Evolutionary conservation across 2,797 vertebrate genomes (phyloP), one percentile per base, ranked within the genome.

Genomic region (Sebastes cheni): DNA sequence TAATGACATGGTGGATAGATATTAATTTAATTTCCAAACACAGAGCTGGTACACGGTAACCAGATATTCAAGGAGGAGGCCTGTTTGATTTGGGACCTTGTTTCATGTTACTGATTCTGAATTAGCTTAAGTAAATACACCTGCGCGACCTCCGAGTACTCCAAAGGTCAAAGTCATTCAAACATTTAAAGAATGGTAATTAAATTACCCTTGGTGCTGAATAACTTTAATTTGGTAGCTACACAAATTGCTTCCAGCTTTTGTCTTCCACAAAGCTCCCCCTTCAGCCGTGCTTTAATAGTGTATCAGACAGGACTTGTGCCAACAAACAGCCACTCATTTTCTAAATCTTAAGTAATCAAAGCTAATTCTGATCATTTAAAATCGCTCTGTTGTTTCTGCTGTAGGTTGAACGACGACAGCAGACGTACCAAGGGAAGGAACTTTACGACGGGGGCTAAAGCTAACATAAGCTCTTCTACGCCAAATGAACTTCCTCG

Each of bases 171-270:
- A 96, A 96, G 96, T 96, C 95, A 96, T 96, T 96, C 95, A 96
- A 96, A 96, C 95, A 96, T 96, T 96, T 96, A 95, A 96, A 96
- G 95, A 96, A 95, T 95, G 94, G 95, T 96, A 96, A 96, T 96
- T 96, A 96, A 96, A 96, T 95, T 95, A 96, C 94, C 93, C 93
- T 94, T 93, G 95, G 94, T 95, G 94, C 92, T 94, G 95, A 96
- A 96, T 95, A 95, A 96, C 95, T 95, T 95, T 95, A 95, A 96
- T 96, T 95, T 96, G 94, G 94, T 94, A 94, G 95, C 95, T 87
- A 92, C 88, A 89, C 95, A 96, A 96, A 96, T 96, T 95, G 95
- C 93, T 96, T 96, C 95, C 96, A 96, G 95, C 92, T 94, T 93
- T 92, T 93, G 88, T 94, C 88, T 92, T 93, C 88, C 61, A 92